These are phyloP conservation scores for Argentina silus DNA, from an alignment of 2,797 vertebrate species.

Conservation along the genomic window DNA sequence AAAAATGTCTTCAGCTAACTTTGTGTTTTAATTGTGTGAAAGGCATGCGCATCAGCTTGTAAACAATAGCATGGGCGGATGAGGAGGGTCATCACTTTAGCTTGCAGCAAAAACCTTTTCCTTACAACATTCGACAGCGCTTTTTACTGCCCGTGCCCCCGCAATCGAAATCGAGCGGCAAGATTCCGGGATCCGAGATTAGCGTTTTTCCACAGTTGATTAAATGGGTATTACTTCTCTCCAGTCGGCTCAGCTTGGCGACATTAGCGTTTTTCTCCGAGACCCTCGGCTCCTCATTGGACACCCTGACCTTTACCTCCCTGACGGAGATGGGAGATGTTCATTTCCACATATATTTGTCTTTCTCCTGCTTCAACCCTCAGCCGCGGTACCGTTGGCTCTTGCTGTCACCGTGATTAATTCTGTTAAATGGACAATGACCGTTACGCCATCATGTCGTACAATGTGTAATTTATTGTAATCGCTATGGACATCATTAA, in stretches of 20 bases:
- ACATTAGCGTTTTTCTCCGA: constrained; percentile 35
- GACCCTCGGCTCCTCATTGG: neutral
- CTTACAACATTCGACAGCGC: too few relatives aligned
- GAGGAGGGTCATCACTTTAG: too few relatives aligned
- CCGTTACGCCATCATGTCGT: constrained; percentile 21
- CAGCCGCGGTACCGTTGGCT: constrained; percentile 4
- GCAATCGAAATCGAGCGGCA: too few relatives aligned
- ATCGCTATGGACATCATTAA: constrained; percentile 52
- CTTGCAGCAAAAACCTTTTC: too few relatives aligned
- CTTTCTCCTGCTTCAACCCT: constrained; percentile 29
- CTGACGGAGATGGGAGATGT: constrained; percentile 23
- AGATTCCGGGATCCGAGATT: too few relatives aligned
- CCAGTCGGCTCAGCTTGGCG: constrained; percentile 39
- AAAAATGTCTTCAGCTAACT: too few relatives aligned
- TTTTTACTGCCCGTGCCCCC: too few relatives aligned
- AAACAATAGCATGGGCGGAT: too few relatives aligned
- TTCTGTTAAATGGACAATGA: constrained; percentile 50
- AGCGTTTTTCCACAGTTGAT: constrained; percentile 52
- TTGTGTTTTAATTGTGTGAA: too few relatives aligned
- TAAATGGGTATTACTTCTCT: constrained; percentile 56
- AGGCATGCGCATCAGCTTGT: too few relatives aligned
- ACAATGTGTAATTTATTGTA: constrained; percentile 48
- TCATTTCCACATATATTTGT: constrained; percentile 38
- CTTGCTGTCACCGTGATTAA: constrained; percentile 33
- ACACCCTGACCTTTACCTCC: constrained; percentile 24